phyloP scores from a whole-genome alignment of 2,888 invertebrate genomes.

The Luffia ferchaultella region DNA sequence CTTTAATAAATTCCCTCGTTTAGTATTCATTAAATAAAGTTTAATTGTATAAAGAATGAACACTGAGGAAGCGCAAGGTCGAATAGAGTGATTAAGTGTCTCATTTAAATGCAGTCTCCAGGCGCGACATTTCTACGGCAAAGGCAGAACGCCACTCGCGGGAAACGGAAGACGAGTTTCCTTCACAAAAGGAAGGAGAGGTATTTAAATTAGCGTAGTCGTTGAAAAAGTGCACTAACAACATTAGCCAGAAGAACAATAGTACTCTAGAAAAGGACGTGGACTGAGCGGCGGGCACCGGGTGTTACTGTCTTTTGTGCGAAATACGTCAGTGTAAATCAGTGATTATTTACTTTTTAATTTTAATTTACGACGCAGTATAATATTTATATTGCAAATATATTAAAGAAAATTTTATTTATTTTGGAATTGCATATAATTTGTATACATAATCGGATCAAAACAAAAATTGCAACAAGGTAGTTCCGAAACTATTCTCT shows the following conservation, averaged over 20 bases:
- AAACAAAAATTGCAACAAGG: too few relatives aligned
- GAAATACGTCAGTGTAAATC: too few relatives aligned
- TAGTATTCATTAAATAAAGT: conserved; percentile 9
- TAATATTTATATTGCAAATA: too few relatives aligned
- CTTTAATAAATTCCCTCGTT: too few relatives aligned
- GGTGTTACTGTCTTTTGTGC: conserved; percentile 9
- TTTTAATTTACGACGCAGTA: too few relatives aligned
- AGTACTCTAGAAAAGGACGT: conserved; percentile 46
- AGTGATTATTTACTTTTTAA: too few relatives aligned
- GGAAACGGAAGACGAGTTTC: conserved; percentile 61
- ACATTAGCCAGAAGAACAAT: conserved; percentile 62
- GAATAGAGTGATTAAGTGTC: conserved; percentile 63
- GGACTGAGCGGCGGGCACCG: conserved; percentile 36
- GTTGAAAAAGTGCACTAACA: conserved; percentile 65
- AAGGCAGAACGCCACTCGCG: conserved; percentile 52
- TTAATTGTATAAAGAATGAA: neutral
- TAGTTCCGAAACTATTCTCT: too few relatives aligned
- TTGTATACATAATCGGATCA: too few relatives aligned
- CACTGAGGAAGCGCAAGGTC: conserved; percentile 38
- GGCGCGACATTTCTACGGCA: conserved; percentile 57
- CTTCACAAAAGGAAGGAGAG: conserved; percentile 59
- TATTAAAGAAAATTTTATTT: too few relatives aligned
- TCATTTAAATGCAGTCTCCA: conserved; percentile 65
- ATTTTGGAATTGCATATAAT: too few relatives aligned
- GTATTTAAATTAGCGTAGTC: conserved; percentile 65